Evolutionary conservation across 1,140 invertebrate species (phyloP).

Genomic region (Meloidogyne exigua): DNA sequence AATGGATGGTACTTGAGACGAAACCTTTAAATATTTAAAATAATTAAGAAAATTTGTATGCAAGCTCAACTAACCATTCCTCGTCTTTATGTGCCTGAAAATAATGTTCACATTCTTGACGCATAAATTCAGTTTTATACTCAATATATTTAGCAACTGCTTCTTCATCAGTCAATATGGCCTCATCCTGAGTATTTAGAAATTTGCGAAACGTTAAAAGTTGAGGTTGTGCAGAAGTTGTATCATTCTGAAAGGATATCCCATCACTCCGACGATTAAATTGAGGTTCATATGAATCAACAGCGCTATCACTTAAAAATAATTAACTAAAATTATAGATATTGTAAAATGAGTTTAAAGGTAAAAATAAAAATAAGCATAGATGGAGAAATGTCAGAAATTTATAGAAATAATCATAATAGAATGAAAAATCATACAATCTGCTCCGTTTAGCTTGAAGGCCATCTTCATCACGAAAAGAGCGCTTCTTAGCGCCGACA

Average conservation of each 20-base stretch:
- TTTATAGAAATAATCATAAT: background rate
- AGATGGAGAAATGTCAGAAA: too few relatives aligned
- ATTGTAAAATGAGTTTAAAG: background rate
- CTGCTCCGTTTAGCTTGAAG: conserved; percentile 9
- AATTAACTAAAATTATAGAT: too few relatives aligned
- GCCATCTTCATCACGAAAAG: background rate
- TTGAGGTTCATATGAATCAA: conserved; percentile 50
- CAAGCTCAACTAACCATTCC: conserved; percentile 83
- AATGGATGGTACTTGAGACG: conserved; percentile 97
- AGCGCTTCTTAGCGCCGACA: conserved; percentile 2
- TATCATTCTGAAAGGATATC: background rate
- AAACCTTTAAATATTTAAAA: conserved; percentile 75
- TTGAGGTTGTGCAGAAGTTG: conserved; percentile 1
- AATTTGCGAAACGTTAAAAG: conserved; percentile 89
- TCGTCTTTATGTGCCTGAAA: conserved; percentile 98
- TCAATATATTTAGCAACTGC: conserved; percentile 95
- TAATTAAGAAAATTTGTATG: conserved; percentile 12
- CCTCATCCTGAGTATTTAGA: conserved; percentile 90
- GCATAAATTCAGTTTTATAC: conserved; percentile 84
- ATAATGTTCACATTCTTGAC: conserved; percentile 95
- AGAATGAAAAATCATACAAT: background rate
- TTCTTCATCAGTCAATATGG: conserved; percentile 81
- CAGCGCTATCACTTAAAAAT: conserved; percentile 39
- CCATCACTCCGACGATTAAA: conserved; percentile 26
- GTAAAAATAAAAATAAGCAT: too few relatives aligned